Percentiles rank a stretch among this genome's conserved stretches.
Evolutionary conservation across 1,140 invertebrate species (phyloP).

Genomic region (Drosophila repleta): DNA sequence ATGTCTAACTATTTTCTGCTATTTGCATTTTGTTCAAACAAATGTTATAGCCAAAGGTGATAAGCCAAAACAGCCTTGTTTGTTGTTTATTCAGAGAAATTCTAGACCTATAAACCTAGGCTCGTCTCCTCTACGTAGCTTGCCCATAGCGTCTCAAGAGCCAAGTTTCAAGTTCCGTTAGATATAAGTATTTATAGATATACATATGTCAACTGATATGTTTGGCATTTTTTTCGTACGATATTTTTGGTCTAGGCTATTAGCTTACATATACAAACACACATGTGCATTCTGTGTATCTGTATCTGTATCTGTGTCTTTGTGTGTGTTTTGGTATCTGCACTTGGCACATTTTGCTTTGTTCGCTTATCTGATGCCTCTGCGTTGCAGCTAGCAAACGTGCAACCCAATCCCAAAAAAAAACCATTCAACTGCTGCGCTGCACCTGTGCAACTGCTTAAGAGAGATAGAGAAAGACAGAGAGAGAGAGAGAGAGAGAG

Average conservation of each 20-base stretch:
- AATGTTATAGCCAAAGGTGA: neutral
- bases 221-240: constrained; percentile 12
- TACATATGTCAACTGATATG: constrained; percentile 23
- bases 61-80: neutral
- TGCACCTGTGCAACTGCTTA: constrained; percentile 62
- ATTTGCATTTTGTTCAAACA: constrained; percentile 8
- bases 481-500: constrained; percentile 39
- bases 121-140: neutral
- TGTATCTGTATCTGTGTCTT: neutral
- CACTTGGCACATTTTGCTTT: constrained; percentile 26
- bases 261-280: neutral
- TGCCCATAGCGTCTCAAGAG: constrained; percentile 3
- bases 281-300: too few species aligned
- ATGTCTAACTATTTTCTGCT: neutral
- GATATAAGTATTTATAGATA: neutral
- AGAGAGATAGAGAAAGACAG: neutral
- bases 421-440: constrained; percentile 43
- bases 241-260: constrained; percentile 2
- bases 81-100: constrained; percentile 3
- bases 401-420: constrained; percentile 53
- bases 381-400: constrained; percentile 19
- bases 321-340: constrained; percentile 16
- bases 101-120: neutral
- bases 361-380: constrained; percentile 42
- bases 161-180: constrained; percentile 29